Evolutionary conservation across 2,113 vertebrate genomes (phyloP).

Genomic region (Pelecanus crispus): DNA sequence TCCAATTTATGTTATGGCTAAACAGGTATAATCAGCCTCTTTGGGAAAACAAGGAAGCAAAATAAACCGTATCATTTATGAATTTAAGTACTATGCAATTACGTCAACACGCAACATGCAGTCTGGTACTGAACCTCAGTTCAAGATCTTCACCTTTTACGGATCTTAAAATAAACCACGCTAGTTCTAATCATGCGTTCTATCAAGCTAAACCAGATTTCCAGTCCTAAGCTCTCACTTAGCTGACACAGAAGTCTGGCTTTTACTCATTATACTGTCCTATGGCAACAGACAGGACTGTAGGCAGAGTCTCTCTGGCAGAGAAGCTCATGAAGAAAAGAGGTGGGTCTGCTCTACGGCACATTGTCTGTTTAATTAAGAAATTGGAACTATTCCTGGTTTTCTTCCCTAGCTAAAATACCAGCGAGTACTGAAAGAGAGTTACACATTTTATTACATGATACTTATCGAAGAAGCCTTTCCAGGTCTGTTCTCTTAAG

Average conservation of each 20-base stretch:
- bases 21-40: neutral
- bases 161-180: neutral
- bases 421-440: neutral
- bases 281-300: neutral
- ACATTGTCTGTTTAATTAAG: neutral
- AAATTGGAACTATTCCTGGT: neutral
- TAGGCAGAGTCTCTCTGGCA: neutral
- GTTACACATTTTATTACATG: fast-evolving
- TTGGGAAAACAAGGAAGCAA: neutral
- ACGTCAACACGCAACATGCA: neutral
- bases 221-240: neutral
- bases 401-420: neutral
- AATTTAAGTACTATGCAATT: neutral
- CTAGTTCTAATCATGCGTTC: neutral
- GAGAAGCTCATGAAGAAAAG: neutral
- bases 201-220: neutral
- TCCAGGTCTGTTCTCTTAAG: neutral
- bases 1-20: neutral
- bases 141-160: neutral
- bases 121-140: neutral
- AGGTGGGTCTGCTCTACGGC: neutral
- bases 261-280: neutral
- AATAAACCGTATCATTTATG: neutral
- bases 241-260: neutral
- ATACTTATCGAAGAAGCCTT: neutral